phyloP scores from a whole-genome alignment of 2,113 vertebrate genomes.

The Neoarius graeffei region DNA sequence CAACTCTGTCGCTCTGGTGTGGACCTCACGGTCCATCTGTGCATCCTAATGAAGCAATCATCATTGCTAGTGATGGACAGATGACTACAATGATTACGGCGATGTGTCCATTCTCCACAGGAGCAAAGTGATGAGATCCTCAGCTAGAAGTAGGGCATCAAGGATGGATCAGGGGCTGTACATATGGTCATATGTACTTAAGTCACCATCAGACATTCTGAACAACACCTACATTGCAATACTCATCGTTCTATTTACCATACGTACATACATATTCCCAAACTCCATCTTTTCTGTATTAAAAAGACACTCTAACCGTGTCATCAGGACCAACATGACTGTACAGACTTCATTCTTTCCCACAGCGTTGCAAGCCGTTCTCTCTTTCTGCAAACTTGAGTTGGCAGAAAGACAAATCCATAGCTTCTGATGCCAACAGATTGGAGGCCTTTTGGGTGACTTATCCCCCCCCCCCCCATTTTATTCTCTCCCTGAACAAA shows the following conservation, averaged over 20 bases:
- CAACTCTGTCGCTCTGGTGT: no score
- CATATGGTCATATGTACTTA: no score
- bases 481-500: background rate
- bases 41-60: no score
- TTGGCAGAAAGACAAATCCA: background rate
- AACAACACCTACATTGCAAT: background rate
- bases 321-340: background rate
- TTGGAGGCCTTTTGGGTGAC: constrained; percentile 25
- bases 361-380: background rate
- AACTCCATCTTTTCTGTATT: background rate
- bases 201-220: background rate
- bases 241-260: no score
- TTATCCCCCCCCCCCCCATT: background rate
- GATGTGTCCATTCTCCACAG: no score
- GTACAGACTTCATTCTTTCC: background rate
- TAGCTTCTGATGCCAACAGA: background rate
- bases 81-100: no score
- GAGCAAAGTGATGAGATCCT: no score
- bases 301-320: no score
- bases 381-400: background rate
- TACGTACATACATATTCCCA: background rate
- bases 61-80: no score
- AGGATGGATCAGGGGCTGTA: no score
- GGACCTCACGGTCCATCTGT: no score
- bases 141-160: no score